Base-by-base conservation (phyloP, 1,140 invertebrate species). In the Halictus rubicundus region DNA sequence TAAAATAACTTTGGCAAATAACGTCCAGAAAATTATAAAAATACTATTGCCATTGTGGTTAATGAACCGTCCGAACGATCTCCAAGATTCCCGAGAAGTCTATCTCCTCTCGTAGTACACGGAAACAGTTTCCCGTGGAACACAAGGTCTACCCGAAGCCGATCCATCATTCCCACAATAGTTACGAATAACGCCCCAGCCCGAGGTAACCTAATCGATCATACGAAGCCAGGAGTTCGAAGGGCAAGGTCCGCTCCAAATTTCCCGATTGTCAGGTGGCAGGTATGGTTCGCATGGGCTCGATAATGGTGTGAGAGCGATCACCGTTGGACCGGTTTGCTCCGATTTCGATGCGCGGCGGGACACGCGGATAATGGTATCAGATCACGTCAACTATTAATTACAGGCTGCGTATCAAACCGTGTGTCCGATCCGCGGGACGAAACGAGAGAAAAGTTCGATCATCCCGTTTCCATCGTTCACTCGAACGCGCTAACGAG, bases 91-190 rank as follows among this genome's bases (percentile, higher is more conserved):
- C 46, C 14, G n/a, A n/a, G 46, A 66, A 66, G n/a, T n/a, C n/a
- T 46, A 1, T 16, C 19, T 72, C 4, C 42, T 49, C 32, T 49
- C 39, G 6, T 25, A 21, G 23, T 8, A 39, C 3, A 27, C 37
- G 25, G 39, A 39, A 61, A 61, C 9, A 14, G n/a, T 37, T 64
- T 37, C 39, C n/a, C n/a, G n/a, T n/a, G 32, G 27, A 16, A 39
- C 16, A 4, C 8, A 19, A 7, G 25, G 5, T 32, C 12, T 16
- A 19, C 19, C 68, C 57, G 46, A 21, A n/a, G n/a, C 21, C 54
- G 46, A 76, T 76, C 63, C 52, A 69, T 76, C 74, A 76, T 68
- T 76, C 39, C 3, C 14, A 46, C 27, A 68, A 76, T 69, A 49
- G 39, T 68, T 68, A 32, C 19, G 64, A 14, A 39, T 14, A 1